Base-by-base conservation (phyloP, 2,888 invertebrate genomes). In the Epistrophella euchroma region DNA sequence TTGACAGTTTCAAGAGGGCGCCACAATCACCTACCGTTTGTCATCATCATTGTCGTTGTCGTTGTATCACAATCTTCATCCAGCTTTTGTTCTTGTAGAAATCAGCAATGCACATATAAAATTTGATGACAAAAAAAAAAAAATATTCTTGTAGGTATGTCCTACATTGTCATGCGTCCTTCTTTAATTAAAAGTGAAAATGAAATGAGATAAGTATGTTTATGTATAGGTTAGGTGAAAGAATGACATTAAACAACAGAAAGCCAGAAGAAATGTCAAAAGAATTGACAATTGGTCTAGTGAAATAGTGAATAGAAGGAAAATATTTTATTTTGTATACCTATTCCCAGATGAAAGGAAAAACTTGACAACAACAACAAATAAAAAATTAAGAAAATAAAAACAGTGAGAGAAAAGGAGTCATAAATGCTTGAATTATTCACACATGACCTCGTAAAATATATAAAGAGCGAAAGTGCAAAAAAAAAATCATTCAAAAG, bases 221-320 rank as follows among this genome's bases (percentile, higher is more conserved):
- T 56, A 77, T 37, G 43, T 56, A 11, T 15, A 71, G 15, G n/a
- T n/a, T n/a, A 45, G 66, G 68, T 68, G 15, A 68, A 80, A 64
- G 50, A 28, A 79, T 32, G 45, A 60, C 45, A 76, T 58, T 25
- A 37, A 55, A 56, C 66, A 56, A 66, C 66, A 19, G 47, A 32
- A 58, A 70, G 15, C 28, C 25, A n/a, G 13, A 55, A 58, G 58
- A 77, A 72, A 71, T 80, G 68, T 80, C 80, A 85, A 85, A 80
- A 76, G 85, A 80, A 81, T 85, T 76, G 85, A 85, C 76, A 81
- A 81, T 85, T 73, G 80, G 80, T 76, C 85, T 72, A 71, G 68
- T 72, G 72, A 71, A n/a, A 64, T 64, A 17, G 6, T 40, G 47
- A 66, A 84, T 64, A 74, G 70, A 58, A 50, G 28, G 5, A 35